Base-by-base conservation (phyloP, 2,888 invertebrate genomes). In the Pyrrhosoma nymphula region DNA sequence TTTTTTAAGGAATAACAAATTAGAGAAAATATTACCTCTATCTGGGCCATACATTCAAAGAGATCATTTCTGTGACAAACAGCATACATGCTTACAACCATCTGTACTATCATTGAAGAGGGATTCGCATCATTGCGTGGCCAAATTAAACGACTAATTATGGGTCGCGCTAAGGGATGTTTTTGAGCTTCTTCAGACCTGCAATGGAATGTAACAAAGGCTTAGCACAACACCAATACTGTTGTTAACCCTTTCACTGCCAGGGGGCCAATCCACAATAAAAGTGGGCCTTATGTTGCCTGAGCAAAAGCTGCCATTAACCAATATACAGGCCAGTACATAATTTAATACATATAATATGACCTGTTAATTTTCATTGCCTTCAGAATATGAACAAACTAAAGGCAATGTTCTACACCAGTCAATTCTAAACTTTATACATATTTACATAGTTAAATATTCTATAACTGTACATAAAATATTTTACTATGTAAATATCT, bases 1-100 rank as follows among this genome's bases (percentile, higher is more conserved):
- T n/a, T n/a, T n/a, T n/a, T 56, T 56, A 56, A 56, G 16, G 8
- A 56, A 60, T 2, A 60, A 60, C 14, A 55, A 8, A 60, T 0
- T 60, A 91, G 12, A 56, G 23, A 91, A 91, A 56, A 18, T 26
- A 89, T 55, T 93, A 93, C 93, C 93, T 93, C 93, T n/a, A 93
- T 69, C 69, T 63, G n/a, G 47, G 69, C 12, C 10, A n/a, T 16
- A n/a, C 69, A 69, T 16, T 63, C 39, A 26, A 93, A 93, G 16
- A 93, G 39, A 26, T 93, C 47, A 63, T 63, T n/a, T 55, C 47
- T 93, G 69, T 69, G 93, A 0, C 69, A 63, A n/a, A 75, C 30
- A 8, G 75, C 30, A 47, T 75, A 69, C 75, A 93, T 93, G 75
- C 8, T 55, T 23, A 75, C 47, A 47, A 93, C 35, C 93, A 93